Evolutionary conservation across 2,113 vertebrate species (phyloP), one percentile per base, ranked within the genome.

Genomic region (Myotis lucifugus): DNA sequence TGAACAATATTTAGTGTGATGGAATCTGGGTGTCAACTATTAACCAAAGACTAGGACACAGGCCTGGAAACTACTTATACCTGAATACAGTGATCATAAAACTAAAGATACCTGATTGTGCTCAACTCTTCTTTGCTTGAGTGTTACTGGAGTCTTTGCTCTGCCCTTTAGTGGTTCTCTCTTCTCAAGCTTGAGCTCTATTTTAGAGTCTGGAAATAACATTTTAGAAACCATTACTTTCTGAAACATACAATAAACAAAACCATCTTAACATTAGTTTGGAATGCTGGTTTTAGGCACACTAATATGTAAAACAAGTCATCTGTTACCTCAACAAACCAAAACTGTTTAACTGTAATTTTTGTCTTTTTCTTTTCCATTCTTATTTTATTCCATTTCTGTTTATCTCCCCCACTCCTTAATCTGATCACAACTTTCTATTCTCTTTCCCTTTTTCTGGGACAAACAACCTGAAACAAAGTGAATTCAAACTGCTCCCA

Each of bases 141-240:
- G 95, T 42, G 98, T 96, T 93, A 99, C 97, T 9, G 98, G 98
- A 4, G 97, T 97, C 98, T 99, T 99, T 61, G 97, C 98, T 98
- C 98, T 98, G 97, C 99, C 98, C 97, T 99, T 99, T 93, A 99
- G 72, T 8, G 98, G 98, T 95, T 99, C 98, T 96, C 98, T 98
- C 97, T 99, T 98, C 98, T 99, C 99, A 98, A 99, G 98, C 87
- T 98, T 98, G 78, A 99, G 97, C 32, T 99, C 99, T 52, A 98
- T 95, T 89, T 98, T 99, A 0, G 97, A 97, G 96, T 98, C 99
- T 97, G 97, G 96, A 96, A 98, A 97, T 90, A 96, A 98, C 77
- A 96, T 81, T 12, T 40, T 87, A 97, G 78, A 95, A 78, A 94
- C 10, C 54, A 88, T 97, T 98, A 98, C 59, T 96, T n/a, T 93